These are phyloP conservation scores for Moxostoma hubbsi DNA, from an alignment of 2,797 vertebrate species.

Conservation along the genomic window DNA sequence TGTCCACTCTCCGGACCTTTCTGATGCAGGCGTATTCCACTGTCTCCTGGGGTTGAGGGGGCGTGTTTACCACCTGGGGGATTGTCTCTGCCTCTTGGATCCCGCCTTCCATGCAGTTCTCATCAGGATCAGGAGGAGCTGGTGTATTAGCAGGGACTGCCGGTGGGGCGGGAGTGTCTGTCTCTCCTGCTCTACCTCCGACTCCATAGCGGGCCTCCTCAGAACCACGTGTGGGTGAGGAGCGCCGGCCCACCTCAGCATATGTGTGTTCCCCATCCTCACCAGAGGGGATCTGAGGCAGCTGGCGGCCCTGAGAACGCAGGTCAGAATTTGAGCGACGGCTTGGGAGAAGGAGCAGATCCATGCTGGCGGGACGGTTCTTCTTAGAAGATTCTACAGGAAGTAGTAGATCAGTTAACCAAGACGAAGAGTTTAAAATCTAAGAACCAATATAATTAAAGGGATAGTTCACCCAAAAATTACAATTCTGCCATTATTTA, in stretches of 20 bases:
- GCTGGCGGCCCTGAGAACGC: slow-evolving; percentile 80
- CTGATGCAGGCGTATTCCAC: slow-evolving; percentile 83
- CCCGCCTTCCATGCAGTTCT: slow-evolving; percentile 75
- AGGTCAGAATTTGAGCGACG: slow-evolving; percentile 79
- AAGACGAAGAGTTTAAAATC: neutral
- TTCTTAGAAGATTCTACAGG: slow-evolving; percentile 70
- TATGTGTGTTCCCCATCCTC: slow-evolving; percentile 84
- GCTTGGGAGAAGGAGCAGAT: slow-evolving; percentile 74
- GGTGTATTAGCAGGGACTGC: slow-evolving; percentile 83
- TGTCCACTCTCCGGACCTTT: slow-evolving; percentile 82
- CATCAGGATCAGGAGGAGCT: slow-evolving; percentile 80
- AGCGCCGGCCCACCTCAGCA: slow-evolving; percentile 80
- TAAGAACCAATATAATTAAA: neutral
- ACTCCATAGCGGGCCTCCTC: slow-evolving; percentile 82
- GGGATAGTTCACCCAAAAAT: too few relatives aligned
- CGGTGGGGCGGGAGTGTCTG: slow-evolving; percentile 82
- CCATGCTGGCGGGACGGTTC: slow-evolving; percentile 73
- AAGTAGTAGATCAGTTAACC: slow-evolving; percentile 18
- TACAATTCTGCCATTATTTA: too few relatives aligned
- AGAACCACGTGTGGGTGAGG: slow-evolving; percentile 74
- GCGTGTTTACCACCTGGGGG: slow-evolving; percentile 69
- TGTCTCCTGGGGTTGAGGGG: slow-evolving; percentile 70
- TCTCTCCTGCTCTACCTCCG: slow-evolving; percentile 80
- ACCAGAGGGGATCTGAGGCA: slow-evolving; percentile 80
- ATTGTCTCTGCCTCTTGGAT: slow-evolving; percentile 72